Evolutionary conservation across 1,140 invertebrate species (phyloP).

Genomic region (Tetramorium alpestre): DNA sequence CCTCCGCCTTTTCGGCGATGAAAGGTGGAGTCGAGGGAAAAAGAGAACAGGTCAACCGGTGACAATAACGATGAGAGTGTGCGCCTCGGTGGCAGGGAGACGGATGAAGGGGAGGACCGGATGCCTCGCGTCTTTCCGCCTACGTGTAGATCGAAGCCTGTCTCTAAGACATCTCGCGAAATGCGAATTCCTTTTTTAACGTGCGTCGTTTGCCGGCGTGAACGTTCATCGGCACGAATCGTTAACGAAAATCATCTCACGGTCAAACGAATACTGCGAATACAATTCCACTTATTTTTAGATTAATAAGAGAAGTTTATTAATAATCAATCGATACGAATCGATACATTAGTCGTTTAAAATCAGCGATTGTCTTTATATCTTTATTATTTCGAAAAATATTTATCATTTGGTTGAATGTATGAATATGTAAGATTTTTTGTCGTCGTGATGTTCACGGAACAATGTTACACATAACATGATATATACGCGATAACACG

Average conservation of each 20-base stretch:
- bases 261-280: neutral
- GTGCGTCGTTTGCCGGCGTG: neutral
- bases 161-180: constrained; percentile 25
- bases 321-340: neutral
- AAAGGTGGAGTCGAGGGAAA: constrained; percentile 62
- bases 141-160: constrained; percentile 45
- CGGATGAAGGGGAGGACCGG: constrained; percentile 20
- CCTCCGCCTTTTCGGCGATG: constrained; percentile 45
- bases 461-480: neutral
- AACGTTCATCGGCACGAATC: neutral
- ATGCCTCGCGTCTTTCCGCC: constrained; percentile 56
- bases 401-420: neutral
- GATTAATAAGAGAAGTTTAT: too few species aligned
- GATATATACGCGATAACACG: constrained; percentile 1
- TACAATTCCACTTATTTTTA: neutral
- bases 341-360: too few species aligned
- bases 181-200: constrained; percentile 19
- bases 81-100: constrained; percentile 12
- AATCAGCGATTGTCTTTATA: neutral
- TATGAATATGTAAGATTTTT: neutral
- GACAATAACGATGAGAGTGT: constrained; percentile 66
- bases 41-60: constrained; percentile 61
- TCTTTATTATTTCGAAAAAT: neutral
- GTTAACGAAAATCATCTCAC: neutral
- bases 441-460: neutral